A percentile compares a stretch with the other conserved stretches of the same genome.
phyloP scores from a whole-genome alignment of 64 coral and sea anemone genomes.

The Astreopora myriophthalma region DNA sequence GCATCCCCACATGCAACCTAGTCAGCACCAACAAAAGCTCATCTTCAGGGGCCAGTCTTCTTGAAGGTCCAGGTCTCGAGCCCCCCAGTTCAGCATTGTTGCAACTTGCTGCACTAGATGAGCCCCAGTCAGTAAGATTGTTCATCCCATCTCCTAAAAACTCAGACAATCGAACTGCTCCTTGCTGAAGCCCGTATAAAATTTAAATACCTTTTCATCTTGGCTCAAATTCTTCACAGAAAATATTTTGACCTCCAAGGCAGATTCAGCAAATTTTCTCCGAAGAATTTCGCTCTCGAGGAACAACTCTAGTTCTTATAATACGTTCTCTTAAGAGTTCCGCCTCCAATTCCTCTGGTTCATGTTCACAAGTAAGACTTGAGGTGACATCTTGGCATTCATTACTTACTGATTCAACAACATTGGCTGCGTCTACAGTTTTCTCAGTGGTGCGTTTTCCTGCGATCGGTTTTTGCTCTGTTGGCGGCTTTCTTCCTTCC shows the following conservation, averaged over 20 bases:
- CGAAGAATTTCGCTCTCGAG: not conserved
- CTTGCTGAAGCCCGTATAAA: no score
- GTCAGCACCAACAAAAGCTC: not conserved
- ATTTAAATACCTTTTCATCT: not conserved
- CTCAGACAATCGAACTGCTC: no score
- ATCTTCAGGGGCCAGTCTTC: conserved; percentile 37
- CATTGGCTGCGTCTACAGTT: not conserved
- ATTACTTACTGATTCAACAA: not conserved
- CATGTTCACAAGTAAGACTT: not conserved
- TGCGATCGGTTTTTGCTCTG: not conserved
- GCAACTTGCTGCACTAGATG: not conserved
- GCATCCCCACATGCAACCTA: conserved; percentile 4
- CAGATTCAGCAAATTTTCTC: not conserved
- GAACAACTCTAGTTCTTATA: not conserved
- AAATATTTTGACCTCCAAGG: not conserved
- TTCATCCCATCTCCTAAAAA: not conserved
- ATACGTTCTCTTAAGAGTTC: not conserved
- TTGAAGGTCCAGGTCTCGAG: conserved; percentile 4
- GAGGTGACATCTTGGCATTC: not conserved
- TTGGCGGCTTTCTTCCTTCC: not conserved
- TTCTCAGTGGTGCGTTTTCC: not conserved
- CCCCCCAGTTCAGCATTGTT: not conserved
- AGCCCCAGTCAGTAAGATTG: not conserved
- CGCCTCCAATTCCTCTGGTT: not conserved
- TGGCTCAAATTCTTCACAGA: not conserved